Base-by-base conservation (phyloP, 2,797 vertebrate species). In the Echeneis naucrates region DNA sequence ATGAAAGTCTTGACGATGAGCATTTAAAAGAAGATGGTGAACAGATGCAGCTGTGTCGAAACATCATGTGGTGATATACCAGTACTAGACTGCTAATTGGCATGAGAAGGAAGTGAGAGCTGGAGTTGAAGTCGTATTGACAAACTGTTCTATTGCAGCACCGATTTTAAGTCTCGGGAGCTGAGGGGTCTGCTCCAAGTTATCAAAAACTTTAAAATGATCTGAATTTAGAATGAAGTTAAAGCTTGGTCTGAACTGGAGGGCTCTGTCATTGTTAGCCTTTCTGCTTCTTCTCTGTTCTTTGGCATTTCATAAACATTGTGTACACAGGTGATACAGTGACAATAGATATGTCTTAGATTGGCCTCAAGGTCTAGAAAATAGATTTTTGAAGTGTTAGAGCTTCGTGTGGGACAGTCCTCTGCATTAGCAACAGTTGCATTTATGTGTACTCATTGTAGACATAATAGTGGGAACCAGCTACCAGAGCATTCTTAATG, bases 31-130 rank as follows among this genome's bases (percentile, higher is more conserved):
- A 71, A 59, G 64, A 33, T 21, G 50, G 24, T 48, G 44, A 35
- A 72, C 65, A 79, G 80, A 85, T 73, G 21, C 24, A 33, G 68
- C 81, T 69, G 78, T 81, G 78, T 76, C 68, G 67, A 72, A 75
- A 81, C 75, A 80, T 86, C 85, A 87, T 88, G 48, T 73, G 82
- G 61, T 78, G 79, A 57, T 82, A 80, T 90, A 87, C 84, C 83
- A 79, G 76, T 81, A 92, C 93, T 93, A 91, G 90, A 88, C 90
- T 89, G 94, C 92, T 95, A 94, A 95, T 95, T 95, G 93, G 89
- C 87, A 80, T 89, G 90, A 89, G 89, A 87, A 92, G 92, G 91
- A 93, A 94, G 91, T 93, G 83, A 80, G 87, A 68, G 56, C 40
- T 77, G 81, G 66, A 59, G 82, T 85, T 85, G 88, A 92, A 89